Base-by-base conservation (phyloP, 1,140 invertebrate genomes). In the Drosophila burlai region DNA sequence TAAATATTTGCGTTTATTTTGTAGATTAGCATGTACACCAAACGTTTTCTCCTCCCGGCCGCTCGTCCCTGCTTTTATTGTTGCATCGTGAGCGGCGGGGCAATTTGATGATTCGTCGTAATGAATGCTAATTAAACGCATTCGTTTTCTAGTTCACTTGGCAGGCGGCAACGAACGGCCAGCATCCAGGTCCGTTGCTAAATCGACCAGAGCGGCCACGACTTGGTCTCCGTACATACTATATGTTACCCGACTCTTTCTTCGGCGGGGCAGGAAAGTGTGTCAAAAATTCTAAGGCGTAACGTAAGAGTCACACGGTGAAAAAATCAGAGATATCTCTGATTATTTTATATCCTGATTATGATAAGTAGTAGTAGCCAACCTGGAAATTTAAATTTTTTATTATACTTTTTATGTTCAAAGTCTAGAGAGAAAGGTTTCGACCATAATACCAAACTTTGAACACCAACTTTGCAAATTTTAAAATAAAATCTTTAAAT, bases 71-170 rank as follows among this genome's bases (percentile, higher is more conserved):
- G 57, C 54, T 61, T 84, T 85, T 85, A 78, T 85, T 85, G 82
- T 85, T 85, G 82, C 81, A 84, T 63, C 67, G 78, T 80, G 77
- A 80, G 55, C 68, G 79, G 45, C 36, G 57, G 58, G 72, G 72
- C 79, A 90, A 90, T 90, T 85, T 90, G 85, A 90, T 90, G 81
- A 90, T 85, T 80, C 81, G 73, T 91, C 84, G 89, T 91, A 91
- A 91, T 91, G 84, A 91, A 91, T 89, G 89, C 90, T 91, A 91
- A 91, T 91, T 91, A 91, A 85, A 83, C 75, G 89, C 79, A 91
- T 91, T 86, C 81, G 85, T 89, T 91, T 91, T 91, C 89, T 91
- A 91, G 89, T 91, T 85, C 89, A 91, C 54, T 91, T 89, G 83
- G 49, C 64, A 73, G 62, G 58, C 62, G 77, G 69, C 54, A 80